Percentiles rank a stretch among this genome's conserved stretches.
Evolutionary conservation across 2,797 vertebrate genomes (phyloP).

Genomic region (Tokudaia muenninki): DNA sequence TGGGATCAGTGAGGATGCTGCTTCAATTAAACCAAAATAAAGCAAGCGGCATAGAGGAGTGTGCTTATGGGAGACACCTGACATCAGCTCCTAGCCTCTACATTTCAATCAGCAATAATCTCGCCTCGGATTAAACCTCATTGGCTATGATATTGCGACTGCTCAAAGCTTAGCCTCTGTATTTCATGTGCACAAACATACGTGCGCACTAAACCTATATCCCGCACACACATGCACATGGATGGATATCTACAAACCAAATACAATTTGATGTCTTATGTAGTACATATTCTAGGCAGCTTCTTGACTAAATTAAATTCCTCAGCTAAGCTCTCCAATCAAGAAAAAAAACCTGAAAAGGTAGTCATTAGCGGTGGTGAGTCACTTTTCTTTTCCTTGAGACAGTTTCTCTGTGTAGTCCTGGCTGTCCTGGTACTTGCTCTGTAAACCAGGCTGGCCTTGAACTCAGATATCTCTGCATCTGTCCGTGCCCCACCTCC

Average conservation of each 20-base stretch:
- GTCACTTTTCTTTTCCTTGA: not conserved
- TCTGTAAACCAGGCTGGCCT: not conserved
- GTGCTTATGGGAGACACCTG: not conserved
- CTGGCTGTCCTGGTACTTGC: not conserved
- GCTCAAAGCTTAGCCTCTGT: not conserved
- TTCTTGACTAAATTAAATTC: constrained; percentile 44
- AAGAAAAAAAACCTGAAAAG: not conserved
- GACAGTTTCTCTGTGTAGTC: not conserved
- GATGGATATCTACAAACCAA: not conserved
- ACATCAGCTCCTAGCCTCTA: not conserved
- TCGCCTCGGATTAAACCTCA: no score
- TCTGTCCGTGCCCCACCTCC: not conserved
- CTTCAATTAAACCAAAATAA: not conserved
- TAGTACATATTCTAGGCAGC: not conserved
- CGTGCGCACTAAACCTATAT: not conserved
- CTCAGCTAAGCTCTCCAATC: constrained; percentile 26
- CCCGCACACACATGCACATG: not conserved
- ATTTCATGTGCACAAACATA: not conserved
- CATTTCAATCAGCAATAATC: not conserved
- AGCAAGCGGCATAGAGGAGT: not conserved
- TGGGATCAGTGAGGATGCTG: not conserved
- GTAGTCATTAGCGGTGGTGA: not conserved
- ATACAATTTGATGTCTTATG: not conserved
- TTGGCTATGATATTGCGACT: no score
- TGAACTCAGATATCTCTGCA: not conserved